Percentiles rank a stretch among this genome's conserved stretches.
These are phyloP conservation scores for Deilephila elpenor DNA, from an alignment of 2,888 invertebrate species.

Conservation along the genomic window DNA sequence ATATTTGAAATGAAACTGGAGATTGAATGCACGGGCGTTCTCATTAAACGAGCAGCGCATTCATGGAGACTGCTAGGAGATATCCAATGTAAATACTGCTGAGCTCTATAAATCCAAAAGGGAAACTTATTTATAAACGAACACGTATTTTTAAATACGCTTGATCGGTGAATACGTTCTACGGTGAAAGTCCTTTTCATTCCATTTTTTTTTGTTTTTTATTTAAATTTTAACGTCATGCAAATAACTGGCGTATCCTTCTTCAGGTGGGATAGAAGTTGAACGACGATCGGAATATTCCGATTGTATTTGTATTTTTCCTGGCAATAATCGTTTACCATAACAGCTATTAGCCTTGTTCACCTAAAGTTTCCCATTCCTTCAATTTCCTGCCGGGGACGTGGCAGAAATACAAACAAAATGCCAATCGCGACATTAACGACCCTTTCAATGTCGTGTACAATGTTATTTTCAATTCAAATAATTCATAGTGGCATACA, in stretches of 20 bases:
- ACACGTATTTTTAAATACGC: neutral
- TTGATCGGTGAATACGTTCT: neutral
- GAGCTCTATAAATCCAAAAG: neutral
- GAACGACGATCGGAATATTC: neutral
- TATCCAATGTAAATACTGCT: neutral
- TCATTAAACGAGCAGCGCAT: neutral
- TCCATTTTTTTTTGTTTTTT: too few species aligned
- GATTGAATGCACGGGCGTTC: slow-evolving; percentile 4
- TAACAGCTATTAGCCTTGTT: slow-evolving; percentile 22
- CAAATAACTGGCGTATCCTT: neutral
- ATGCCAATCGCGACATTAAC: slow-evolving; percentile 31
- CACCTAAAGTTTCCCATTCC: slow-evolving; percentile 31
- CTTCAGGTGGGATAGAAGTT: neutral
- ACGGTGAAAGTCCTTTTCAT: too few species aligned
- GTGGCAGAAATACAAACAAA: slow-evolving; percentile 35
- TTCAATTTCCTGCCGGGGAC: slow-evolving; percentile 35
- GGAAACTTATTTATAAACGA: neutral
- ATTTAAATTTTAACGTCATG: too few species aligned
- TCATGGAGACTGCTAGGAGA: neutral
- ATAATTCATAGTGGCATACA: slow-evolving; percentile 1
- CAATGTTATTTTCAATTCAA: slow-evolving; percentile 27
- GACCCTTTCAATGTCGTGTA: slow-evolving; percentile 23
- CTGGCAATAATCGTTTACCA: slow-evolving; percentile 19
- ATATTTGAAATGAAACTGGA: slow-evolving; percentile 6
- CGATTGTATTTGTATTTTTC: neutral